Conservation (phyloP, 2,113 vertebrate genomes). For the Bufo bufo region DNA sequence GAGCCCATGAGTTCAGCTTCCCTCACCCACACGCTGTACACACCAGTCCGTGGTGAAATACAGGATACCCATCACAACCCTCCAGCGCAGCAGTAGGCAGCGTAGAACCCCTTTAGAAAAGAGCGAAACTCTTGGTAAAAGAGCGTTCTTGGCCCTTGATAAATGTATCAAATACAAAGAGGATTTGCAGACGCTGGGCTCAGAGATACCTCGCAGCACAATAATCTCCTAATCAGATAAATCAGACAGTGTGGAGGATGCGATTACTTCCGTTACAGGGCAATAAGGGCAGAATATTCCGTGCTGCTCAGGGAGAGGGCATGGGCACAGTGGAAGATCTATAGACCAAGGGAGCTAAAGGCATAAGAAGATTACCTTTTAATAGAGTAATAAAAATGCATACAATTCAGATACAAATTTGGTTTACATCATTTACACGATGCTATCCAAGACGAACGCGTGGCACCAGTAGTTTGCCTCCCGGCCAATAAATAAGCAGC, state of each 20-base stretch:
- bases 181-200: slow-evolving; percentile 5
- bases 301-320: background rate
- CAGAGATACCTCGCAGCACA: background rate
- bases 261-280: background rate
- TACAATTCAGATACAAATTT: background rate
- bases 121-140: background rate
- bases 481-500: too few species aligned
- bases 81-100: background rate
- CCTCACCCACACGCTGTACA: too few species aligned
- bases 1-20: too few species aligned
- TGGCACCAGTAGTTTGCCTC: too few species aligned
- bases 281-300: background rate
- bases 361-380: background rate
- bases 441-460: too few species aligned
- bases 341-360: too few species aligned
- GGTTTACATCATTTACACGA: background rate
- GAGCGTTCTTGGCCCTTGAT: background rate
- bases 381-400: background rate
- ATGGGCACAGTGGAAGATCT: background rate
- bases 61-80: too few species aligned
- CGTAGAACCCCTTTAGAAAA: background rate
- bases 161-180: background rate
- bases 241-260: background rate
- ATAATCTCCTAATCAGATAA: slow-evolving; percentile 18
- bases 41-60: too few species aligned